Evolutionary conservation across 2,797 vertebrate genomes (phyloP), one percentile per base, ranked within the genome.

Genomic region (Microcaecilia unicolor): DNA sequence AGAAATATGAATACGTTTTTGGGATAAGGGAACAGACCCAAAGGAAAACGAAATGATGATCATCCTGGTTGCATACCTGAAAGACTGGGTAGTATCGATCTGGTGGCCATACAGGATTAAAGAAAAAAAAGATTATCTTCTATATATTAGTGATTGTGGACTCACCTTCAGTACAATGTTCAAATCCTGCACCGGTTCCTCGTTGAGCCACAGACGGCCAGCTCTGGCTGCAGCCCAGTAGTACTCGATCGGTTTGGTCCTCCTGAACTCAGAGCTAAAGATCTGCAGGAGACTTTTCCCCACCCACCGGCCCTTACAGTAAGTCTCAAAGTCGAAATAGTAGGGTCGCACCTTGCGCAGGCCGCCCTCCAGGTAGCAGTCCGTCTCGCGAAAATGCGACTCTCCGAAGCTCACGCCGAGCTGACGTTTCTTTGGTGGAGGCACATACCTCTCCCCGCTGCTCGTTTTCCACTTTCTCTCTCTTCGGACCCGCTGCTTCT

Each of bases 241-340:
- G 37, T 89, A 96, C 18, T 88, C 60, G 5, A 93, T 19, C 1
- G 92, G 78, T 44, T 96, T 89, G 0, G 85, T 65, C 15, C 91
- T 65, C 15, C 91, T 83, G 76, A 99, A 99, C 70, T 98, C 96
- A 4, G 59, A 76, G 45, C 65, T 53, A 66, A 98, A 98, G 31
- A 99, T 91, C 3, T 98, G 76, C 28, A 75, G 48, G 2, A 99
- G 82, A 37, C 61, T 94, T 63, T 74, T 90, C 20, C 96, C 96
- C 23, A 99, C 59, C 95, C 96, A 99, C 18, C 96, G 90, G 5
- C 93, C 94, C 64, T 99, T 99, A 53, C 96, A 99, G 63, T 99
- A 98, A 2, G 90, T 92, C 40, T 70, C 82, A 46, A 96, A 99
- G 31, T 98, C 92, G 41, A 85, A 98, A 54, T 82, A 94, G 61